Conservation (phyloP, 2,797 vertebrate genomes). For the Eospalax fontanierii region DNA sequence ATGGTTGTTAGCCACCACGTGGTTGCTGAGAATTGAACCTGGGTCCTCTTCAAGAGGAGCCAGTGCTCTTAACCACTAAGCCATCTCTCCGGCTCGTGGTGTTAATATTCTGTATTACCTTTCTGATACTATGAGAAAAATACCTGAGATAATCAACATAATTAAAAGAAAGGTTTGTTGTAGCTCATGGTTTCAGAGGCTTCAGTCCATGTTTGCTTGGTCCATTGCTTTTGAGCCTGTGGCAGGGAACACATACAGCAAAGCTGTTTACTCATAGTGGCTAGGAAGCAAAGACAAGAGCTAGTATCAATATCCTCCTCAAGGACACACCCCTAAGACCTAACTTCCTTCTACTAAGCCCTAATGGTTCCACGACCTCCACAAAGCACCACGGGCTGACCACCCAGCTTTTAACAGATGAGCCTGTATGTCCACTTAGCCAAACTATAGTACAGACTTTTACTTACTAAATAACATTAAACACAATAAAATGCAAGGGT, state of each 20-base stretch:
- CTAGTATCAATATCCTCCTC: neutral
- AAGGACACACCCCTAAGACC: neutral
- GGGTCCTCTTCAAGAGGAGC: too few relatives aligned
- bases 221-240: neutral
- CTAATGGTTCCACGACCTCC: neutral
- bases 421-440: neutral
- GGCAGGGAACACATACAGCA: neutral
- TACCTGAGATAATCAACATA: neutral
- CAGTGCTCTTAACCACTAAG: too few relatives aligned
- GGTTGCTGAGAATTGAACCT: too few relatives aligned
- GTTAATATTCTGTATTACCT: neutral
- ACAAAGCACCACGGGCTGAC: neutral
- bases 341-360: neutral
- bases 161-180: neutral
- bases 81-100: too few relatives aligned
- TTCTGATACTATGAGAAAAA: neutral
- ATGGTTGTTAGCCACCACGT: too few relatives aligned
- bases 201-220: neutral
- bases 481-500: neutral
- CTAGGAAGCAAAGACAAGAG: neutral
- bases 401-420: neutral
- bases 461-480: slow-evolving; percentile 27
- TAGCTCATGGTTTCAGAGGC: neutral
- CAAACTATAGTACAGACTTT: neutral
- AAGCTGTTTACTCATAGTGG: neutral